These are phyloP conservation scores for Apis florea DNA, from an alignment of 1,140 invertebrate genomes.

Conservation along the genomic window DNA sequence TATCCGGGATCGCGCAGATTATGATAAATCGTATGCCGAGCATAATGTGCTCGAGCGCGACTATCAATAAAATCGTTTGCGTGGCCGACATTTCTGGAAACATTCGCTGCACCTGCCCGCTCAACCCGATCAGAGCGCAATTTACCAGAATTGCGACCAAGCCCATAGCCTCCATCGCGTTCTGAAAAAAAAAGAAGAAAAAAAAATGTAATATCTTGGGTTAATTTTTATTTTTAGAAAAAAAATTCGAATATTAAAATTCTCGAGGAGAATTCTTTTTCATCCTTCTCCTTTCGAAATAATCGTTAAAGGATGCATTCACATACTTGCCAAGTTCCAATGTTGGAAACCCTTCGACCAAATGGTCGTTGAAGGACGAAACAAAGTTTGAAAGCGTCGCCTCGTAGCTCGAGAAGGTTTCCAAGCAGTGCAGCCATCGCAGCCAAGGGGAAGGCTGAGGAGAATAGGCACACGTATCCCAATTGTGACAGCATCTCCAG, in stretches of 20 bases:
- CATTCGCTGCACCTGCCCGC: constrained; percentile 93
- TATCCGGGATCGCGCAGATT: constrained; percentile 93
- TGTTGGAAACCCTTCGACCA: constrained; percentile 93
- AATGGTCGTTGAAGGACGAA: constrained; percentile 97
- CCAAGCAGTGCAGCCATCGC: constrained; percentile 95
- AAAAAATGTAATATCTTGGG: too few relatives aligned
- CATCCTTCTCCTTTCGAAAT: too few relatives aligned
- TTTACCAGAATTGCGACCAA: constrained; percentile 96
- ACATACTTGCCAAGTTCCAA: constrained; percentile 97
- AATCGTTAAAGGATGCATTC: too few relatives aligned
- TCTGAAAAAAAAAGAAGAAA: constrained; percentile 83
- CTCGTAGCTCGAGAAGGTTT: constrained; percentile 95
- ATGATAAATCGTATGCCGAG: constrained; percentile 90
- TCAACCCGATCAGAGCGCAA: constrained; percentile 95
- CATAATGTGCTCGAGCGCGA: constrained; percentile 94
- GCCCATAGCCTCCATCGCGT: constrained; percentile 96
- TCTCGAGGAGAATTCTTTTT: too few relatives aligned
- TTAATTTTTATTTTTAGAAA: not conserved
- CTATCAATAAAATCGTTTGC: constrained; percentile 93
- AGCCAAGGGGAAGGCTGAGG: constrained; percentile 96
- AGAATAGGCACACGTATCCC: constrained; percentile 98
- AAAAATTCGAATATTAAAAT: not conserved
- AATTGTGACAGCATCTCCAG: constrained; percentile 98
- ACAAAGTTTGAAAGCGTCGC: constrained; percentile 98
- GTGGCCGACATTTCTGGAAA: constrained; percentile 92